These are phyloP conservation scores for Hypena proboscidalis DNA, from an alignment of 2,888 invertebrate species.

Conservation along the genomic window DNA sequence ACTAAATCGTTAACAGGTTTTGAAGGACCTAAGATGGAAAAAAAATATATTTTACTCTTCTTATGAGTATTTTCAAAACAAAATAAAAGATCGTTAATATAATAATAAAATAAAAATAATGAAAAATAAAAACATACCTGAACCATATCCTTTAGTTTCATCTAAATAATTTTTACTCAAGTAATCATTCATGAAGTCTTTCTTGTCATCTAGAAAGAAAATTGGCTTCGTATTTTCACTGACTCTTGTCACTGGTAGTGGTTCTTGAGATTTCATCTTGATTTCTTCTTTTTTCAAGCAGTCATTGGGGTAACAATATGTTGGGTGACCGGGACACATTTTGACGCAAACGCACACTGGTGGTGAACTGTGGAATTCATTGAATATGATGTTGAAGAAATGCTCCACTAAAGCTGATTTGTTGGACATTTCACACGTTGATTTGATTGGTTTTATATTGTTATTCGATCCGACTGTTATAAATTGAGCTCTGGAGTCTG, in stretches of 20 bases:
- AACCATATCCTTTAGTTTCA: constrained; percentile 32
- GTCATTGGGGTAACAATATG: constrained; percentile 75
- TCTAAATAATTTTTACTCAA: constrained; percentile 43
- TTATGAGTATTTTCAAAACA: too few relatives aligned
- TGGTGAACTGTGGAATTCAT: constrained; percentile 63
- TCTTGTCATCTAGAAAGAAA: constrained; percentile 56
- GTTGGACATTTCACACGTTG: constrained; percentile 47
- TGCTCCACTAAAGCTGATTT: constrained; percentile 60
- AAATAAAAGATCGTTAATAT: not conserved
- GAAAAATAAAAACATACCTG: constrained; percentile 13
- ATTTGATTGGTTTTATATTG: constrained; percentile 24
- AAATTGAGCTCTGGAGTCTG: constrained; percentile 49
- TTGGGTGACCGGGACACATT: constrained; percentile 67
- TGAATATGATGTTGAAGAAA: constrained; percentile 71
- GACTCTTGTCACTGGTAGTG: constrained; percentile 30
- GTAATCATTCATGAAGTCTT: constrained; percentile 50
- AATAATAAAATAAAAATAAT: not conserved
- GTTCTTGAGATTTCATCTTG: constrained; percentile 32
- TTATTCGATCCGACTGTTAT: constrained; percentile 18
- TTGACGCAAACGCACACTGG: constrained; percentile 73
- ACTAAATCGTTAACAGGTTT: constrained; percentile 21
- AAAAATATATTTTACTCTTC: not conserved
- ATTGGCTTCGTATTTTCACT: constrained; percentile 46
- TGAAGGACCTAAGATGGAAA: constrained; percentile 19
- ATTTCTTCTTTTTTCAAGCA: constrained; percentile 56